A percentile compares a stretch with the other conserved stretches of the same genome.
Evolutionary conservation across 64 coral and sea anemone species (phyloP).

Genomic region (Cladopsammia gracilis): DNA sequence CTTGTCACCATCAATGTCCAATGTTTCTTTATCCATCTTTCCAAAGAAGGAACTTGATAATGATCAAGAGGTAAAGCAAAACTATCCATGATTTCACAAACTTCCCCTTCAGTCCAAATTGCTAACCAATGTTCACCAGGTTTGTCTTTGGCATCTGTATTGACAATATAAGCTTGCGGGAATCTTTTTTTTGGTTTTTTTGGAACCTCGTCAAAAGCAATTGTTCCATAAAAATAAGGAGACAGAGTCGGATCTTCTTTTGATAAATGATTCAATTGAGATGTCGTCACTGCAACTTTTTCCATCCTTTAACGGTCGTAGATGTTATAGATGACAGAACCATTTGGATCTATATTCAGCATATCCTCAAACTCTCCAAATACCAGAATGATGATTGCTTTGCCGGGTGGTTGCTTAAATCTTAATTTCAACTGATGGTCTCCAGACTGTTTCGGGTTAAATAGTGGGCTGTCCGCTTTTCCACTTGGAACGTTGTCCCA

Average conservation of each 20-base stretch:
- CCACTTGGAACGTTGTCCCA: too few species aligned
- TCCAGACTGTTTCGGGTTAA: too few species aligned
- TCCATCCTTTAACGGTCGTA: too few species aligned
- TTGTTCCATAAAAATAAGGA: background rate
- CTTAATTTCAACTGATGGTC: too few species aligned
- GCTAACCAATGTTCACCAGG: conserved; percentile 55
- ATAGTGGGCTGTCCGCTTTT: too few species aligned
- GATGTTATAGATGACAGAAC: background rate
- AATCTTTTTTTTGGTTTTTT: background rate
- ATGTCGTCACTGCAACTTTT: too few species aligned
- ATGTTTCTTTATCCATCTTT: background rate
- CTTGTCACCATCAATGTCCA: background rate
- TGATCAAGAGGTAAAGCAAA: background rate
- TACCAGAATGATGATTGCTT: background rate
- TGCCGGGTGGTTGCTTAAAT: too few species aligned
- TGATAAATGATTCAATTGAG: too few species aligned
- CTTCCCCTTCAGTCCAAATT: conserved; percentile 15
- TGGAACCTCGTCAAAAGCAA: background rate
- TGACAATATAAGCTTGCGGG: conserved; percentile 36
- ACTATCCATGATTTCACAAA: conserved; percentile 49
- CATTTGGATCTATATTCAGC: background rate
- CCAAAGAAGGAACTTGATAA: background rate
- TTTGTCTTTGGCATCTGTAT: background rate
- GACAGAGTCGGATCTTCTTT: background rate
- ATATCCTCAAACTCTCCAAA: background rate